Evolutionary conservation across 1,140 invertebrate genomes (phyloP).

Genomic region (Reticulitermes speratus): DNA sequence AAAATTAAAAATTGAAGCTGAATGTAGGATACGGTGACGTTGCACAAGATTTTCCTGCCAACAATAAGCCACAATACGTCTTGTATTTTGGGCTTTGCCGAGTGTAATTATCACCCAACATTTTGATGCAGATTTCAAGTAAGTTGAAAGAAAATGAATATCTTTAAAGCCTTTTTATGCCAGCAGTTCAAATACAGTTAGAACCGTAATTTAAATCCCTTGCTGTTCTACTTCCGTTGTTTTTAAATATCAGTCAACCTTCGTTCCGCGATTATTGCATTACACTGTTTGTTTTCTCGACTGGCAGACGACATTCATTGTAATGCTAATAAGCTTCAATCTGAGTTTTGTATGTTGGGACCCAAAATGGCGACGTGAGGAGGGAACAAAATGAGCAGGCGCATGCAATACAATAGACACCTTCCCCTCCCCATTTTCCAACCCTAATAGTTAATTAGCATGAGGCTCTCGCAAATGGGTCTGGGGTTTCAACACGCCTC

Average conservation of each 20-base stretch:
- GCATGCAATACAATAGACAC: not conserved
- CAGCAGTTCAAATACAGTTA: no score
- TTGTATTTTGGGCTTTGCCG: no score
- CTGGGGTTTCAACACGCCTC: slow-evolving; percentile 8
- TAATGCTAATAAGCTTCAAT: slow-evolving; percentile 1
- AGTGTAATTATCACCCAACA: no score
- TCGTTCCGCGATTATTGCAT: not conserved
- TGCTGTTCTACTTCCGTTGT: not conserved
- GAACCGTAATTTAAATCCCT: not conserved
- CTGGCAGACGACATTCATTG: not conserved
- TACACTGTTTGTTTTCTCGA: not conserved
- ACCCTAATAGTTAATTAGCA: slow-evolving; percentile 16
- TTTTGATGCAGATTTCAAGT: no score
- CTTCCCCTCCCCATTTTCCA: not conserved
- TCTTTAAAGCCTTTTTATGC: no score
- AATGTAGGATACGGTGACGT: no score
- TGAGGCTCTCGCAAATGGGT: slow-evolving; percentile 1
- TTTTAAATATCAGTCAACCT: slow-evolving; percentile 17
- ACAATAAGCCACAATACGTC: no score
- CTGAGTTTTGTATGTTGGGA: slow-evolving; percentile 10
- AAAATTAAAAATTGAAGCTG: no score
- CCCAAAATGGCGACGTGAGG: slow-evolving; percentile 1
- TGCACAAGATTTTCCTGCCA: no score
- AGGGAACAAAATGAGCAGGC: not conserved
- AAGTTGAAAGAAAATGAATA: no score